phyloP scores from a whole-genome alignment of 2,888 invertebrate genomes.

The Lasius fuliginosus region DNA sequence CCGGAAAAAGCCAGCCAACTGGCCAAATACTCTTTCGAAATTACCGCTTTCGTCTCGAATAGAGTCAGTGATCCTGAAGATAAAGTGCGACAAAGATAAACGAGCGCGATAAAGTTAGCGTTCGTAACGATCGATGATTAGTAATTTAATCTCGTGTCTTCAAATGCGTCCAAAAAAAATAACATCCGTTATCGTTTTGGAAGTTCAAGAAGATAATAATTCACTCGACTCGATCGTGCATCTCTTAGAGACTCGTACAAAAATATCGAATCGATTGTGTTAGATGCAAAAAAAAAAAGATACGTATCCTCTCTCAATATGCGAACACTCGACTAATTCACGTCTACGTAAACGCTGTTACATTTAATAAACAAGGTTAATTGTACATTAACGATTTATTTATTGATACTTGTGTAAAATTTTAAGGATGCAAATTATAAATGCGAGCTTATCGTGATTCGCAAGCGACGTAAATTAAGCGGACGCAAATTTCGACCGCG shows the following conservation, averaged over 20 bases:
- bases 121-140: slow-evolving; percentile 40
- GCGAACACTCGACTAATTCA: neutral
- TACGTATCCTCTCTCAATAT: neutral
- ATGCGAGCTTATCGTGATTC: slow-evolving; percentile 11
- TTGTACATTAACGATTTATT: slow-evolving; percentile 3
- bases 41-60: slow-evolving; percentile 50
- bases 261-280: neutral
- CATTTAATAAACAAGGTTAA: neutral
- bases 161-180: neutral
- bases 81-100: slow-evolving; percentile 45
- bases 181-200: neutral
- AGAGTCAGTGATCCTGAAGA: slow-evolving; percentile 42
- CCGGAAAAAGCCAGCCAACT: neutral
- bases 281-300: neutral
- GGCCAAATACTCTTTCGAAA: slow-evolving; percentile 43
- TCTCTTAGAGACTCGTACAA: neutral
- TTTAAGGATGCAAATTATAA: neutral
- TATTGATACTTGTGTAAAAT: neutral
- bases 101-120: slow-evolving; percentile 42
- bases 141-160: slow-evolving; percentile 34
- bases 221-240: neutral
- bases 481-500: slow-evolving; percentile 3
- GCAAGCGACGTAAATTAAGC: slow-evolving; percentile 5
- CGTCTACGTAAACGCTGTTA: neutral
- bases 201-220: neutral